A percentile compares a stretch with the other conserved stretches of the same genome.
Conservation (phyloP, 1,140 invertebrate species). For the Myzus persicae region DNA sequence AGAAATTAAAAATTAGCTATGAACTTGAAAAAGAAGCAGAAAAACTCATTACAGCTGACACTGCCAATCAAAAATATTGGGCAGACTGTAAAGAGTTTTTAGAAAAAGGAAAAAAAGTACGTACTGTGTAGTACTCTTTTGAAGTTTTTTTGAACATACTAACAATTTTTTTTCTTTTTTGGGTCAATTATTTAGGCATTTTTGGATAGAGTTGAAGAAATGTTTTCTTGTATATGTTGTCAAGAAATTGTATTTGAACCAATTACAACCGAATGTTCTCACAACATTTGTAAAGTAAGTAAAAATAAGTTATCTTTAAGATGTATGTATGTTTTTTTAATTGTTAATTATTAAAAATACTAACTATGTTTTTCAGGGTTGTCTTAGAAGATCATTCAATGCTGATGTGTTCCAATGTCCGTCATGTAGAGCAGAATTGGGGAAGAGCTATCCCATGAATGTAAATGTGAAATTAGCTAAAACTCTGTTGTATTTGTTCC, state of each 20-base stretch:
- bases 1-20: conserved; percentile 67
- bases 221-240: conserved; percentile 82
- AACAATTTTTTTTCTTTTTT: conserved; percentile 42
- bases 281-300: conserved; percentile 80
- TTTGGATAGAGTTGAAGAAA: conserved; percentile 72
- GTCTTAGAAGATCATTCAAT: conserved; percentile 75
- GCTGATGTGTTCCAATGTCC: conserved; percentile 75
- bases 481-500: not conserved
- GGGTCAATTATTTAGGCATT: conserved; percentile 68
- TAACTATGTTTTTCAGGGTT: conserved; percentile 66
- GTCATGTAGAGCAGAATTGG: conserved; percentile 72
- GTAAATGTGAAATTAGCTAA: not conserved
- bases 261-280: conserved; percentile 77
- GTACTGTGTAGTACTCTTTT: conserved; percentile 45
- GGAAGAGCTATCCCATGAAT: conserved; percentile 65
- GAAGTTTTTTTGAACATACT: not conserved
- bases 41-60: conserved; percentile 71
- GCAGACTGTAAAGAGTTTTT: conserved; percentile 67
- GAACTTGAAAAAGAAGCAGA: conserved; percentile 67
- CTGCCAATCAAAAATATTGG: conserved; percentile 75
- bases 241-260: conserved; percentile 78
- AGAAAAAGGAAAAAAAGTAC: conserved; percentile 68
- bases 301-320: not conserved
- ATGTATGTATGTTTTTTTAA: not conserved
- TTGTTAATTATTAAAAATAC: not conserved